Base-by-base conservation (phyloP, 1,140 invertebrate genomes). In the Carposina sasakii region DNA sequence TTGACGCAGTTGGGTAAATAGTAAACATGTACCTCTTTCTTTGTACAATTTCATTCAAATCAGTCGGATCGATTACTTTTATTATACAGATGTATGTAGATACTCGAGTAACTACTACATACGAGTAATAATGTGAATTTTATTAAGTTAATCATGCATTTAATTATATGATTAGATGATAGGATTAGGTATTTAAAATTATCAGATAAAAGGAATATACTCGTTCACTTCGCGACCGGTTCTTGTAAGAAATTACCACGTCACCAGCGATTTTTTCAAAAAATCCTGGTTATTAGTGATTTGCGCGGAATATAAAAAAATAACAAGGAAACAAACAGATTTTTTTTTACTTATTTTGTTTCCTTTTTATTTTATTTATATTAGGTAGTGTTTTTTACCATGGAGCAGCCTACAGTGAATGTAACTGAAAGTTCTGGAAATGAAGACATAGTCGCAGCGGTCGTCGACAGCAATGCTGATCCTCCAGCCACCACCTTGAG, bases 141-240 rank as follows among this genome's bases (percentile, higher is more conserved):
- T n/a, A n/a, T n/a, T n/a, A n/a, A n/a, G n/a, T n/a, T n/a, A 57
- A 65, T 63, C 59, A 39, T 58, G 49, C 70, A 75, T 73, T 76
- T 75, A 73, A 65, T 50, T 69, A 75, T 75, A 71, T 57, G 66
- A 71, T 70, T 71, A 73, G 23, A 55, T 54, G 63, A 71, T 71
- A n/a, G n/a, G n/a, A n/a, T n/a, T n/a, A n/a, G n/a, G n/a, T 67
- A 71, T 51, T 57, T 47, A 26, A 63, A 44, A 54, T 54, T 52
- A 64, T 67, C 63, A 49, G 64, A 70, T 70, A 69, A 58, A 16
- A 40, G 15, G 26, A 24, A 15, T 24, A 44, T 37, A 39, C 48
- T 62, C 60, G 59, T 56, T 48, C 71, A 72, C 60, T 76, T 61
- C 48, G 60, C 54, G 47, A 45, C 52, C 44, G 53, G 57, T 60